phyloP scores from a whole-genome alignment of 2,888 invertebrate genomes.

The Campopleginae sp. region DNA sequence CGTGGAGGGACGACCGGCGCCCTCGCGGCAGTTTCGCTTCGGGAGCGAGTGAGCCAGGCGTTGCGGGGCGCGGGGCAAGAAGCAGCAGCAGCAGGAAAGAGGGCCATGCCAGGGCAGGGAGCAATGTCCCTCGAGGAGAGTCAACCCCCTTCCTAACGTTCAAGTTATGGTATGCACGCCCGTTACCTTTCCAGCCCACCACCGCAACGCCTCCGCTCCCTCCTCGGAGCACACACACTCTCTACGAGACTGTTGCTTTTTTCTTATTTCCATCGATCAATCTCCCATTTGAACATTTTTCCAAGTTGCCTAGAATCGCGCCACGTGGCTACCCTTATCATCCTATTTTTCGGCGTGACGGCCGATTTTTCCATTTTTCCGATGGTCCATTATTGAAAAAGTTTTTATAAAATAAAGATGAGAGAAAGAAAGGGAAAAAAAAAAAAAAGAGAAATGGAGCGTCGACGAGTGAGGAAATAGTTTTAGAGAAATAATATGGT shows the following conservation, averaged over 20 bases:
- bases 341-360: too few species aligned
- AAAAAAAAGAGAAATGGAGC: constrained; percentile 30
- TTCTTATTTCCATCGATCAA: constrained; percentile 59
- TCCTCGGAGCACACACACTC: constrained; percentile 37
- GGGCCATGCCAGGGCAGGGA: constrained; percentile 79
- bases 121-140: constrained; percentile 80
- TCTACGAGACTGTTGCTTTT: constrained; percentile 57
- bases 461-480: constrained; percentile 47
- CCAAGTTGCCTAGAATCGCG: not conserved
- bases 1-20: constrained; percentile 55
- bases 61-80: not conserved
- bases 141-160: constrained; percentile 79
- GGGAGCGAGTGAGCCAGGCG: constrained; percentile 34
- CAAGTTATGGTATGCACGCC: constrained; percentile 74
- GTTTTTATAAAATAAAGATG: not conserved
- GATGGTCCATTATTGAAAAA: too few species aligned
- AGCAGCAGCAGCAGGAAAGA: constrained; percentile 54
- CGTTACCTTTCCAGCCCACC: constrained; percentile 69
- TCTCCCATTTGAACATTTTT: not conserved
- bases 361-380: too few species aligned
- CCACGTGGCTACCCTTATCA: not conserved
- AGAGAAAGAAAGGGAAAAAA: not conserved
- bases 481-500: constrained; percentile 73
- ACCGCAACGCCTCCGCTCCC: constrained; percentile 65
- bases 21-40: constrained; percentile 58